Percentiles rank a stretch among this genome's conserved stretches.
These are phyloP conservation scores for Lagodon rhomboides DNA, from an alignment of 2,797 vertebrate species.

Conservation along the genomic window DNA sequence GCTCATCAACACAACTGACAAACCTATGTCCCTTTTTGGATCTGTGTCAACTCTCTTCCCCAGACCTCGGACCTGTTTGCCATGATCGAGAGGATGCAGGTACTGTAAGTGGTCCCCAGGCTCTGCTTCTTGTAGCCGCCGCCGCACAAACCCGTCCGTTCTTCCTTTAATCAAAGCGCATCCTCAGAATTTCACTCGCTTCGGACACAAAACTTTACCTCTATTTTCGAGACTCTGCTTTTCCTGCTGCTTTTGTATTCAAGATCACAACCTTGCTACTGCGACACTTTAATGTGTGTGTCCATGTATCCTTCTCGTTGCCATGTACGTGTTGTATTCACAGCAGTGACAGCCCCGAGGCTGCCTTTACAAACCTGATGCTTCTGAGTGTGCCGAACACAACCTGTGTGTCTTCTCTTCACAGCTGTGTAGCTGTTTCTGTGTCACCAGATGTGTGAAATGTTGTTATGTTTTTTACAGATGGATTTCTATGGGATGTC, in stretches of 20 bases:
- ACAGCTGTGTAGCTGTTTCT: conserved; percentile 29
- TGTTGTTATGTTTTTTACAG: conserved; percentile 25
- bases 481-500: conserved; percentile 22
- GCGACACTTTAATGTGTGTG: conserved; percentile 25
- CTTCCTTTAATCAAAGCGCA: conserved; percentile 44
- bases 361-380: conserved; percentile 40
- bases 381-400: conserved; percentile 49
- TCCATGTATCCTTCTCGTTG: conserved; percentile 25
- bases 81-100: conserved; percentile 93
- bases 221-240: conserved; percentile 39
- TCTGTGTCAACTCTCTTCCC: conserved; percentile 69
- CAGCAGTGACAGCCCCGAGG: conserved; percentile 25
- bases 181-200: conserved; percentile 17
- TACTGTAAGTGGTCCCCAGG: conserved; percentile 72
- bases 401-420: conserved; percentile 38
- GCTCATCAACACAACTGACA: conserved; percentile 19
- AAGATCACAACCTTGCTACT: conserved; percentile 16
- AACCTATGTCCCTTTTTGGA: conserved; percentile 57
- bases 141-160: not conserved
- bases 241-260: conserved; percentile 40
- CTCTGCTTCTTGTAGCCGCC: conserved; percentile 7
- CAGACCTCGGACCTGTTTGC: conserved; percentile 90
- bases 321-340: conserved; percentile 11
- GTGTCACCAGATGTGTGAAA: conserved; percentile 51
- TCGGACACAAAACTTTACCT: conserved; percentile 34